Percentiles rank a stretch among this genome's conserved stretches.
These are phyloP conservation scores for Huso huso DNA, from an alignment of 2,797 vertebrate genomes.

Conservation along the genomic window DNA sequence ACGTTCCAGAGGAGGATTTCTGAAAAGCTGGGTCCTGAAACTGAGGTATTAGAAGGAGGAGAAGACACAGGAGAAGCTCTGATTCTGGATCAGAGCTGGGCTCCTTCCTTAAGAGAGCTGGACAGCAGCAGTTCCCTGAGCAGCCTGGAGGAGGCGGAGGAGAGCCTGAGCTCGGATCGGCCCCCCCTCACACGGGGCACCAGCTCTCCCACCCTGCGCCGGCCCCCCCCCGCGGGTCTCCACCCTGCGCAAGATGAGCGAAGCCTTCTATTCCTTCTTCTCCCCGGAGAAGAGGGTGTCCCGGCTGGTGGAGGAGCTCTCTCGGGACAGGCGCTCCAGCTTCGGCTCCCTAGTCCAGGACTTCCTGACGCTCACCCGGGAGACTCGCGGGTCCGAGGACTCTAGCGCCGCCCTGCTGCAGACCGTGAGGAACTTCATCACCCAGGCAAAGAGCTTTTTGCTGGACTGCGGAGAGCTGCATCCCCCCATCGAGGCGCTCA, in stretches of 20 bases:
- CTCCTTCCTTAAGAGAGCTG: slow-evolving; percentile 51
- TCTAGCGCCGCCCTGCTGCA: slow-evolving; percentile 57
- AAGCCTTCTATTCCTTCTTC: slow-evolving; percentile 74
- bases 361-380: slow-evolving; percentile 58
- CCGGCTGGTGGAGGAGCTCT: slow-evolving; percentile 58
- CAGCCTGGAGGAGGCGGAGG: slow-evolving; percentile 51
- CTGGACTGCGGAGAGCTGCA: slow-evolving; percentile 66
- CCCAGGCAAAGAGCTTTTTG: slow-evolving; percentile 61
- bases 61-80: slow-evolving; percentile 33
- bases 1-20: background rate
- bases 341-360: slow-evolving; percentile 73
- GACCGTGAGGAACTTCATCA: slow-evolving; percentile 66
- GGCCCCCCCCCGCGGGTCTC: slow-evolving; percentile 29
- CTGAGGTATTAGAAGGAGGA: slow-evolving; percentile 28
- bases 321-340: slow-evolving; percentile 58
- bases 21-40: slow-evolving; percentile 13
- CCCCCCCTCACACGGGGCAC: slow-evolving; percentile 31
- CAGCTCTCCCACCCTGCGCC: slow-evolving; percentile 45
- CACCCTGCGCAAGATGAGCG: slow-evolving; percentile 69
- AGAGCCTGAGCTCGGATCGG: slow-evolving; percentile 27
- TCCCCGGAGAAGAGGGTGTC: slow-evolving; percentile 72
- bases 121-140: slow-evolving; percentile 61
- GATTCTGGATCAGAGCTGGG: slow-evolving; percentile 43
- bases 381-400: slow-evolving; percentile 23
- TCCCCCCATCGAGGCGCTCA: slow-evolving; percentile 68